Percentiles rank a stretch among this genome's conserved stretches.
phyloP scores from a whole-genome alignment of 2,888 invertebrate genomes.

The Caenorhabditis zanzibari region DNA sequence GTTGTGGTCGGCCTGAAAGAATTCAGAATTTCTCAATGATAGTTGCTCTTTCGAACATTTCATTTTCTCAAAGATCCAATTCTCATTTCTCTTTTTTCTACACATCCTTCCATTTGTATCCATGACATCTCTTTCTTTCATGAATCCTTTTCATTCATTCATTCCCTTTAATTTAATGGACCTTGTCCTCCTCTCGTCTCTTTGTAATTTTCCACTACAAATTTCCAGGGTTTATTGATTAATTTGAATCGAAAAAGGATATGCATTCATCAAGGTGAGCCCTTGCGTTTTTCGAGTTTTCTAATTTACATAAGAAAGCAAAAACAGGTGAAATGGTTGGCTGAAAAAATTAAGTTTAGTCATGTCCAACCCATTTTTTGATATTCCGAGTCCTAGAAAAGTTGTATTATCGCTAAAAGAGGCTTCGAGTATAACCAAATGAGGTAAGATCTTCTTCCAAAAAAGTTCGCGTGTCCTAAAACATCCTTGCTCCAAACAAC shows the following conservation, averaged over 20 bases:
- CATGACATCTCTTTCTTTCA: constrained; percentile 14
- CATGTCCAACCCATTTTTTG: constrained; percentile 4
- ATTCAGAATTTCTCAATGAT: not conserved
- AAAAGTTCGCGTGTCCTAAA: constrained; percentile 38
- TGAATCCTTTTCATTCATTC: constrained; percentile 33
- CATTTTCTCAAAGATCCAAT: not conserved
- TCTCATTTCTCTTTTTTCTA: not conserved
- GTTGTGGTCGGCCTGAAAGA: constrained; percentile 74
- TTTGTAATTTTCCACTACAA: constrained; percentile 1
- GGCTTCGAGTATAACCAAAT: not conserved
- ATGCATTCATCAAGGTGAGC: constrained; percentile 61
- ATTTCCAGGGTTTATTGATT: constrained; percentile 22
- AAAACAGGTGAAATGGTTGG: constrained; percentile 21
- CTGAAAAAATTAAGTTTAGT: not conserved
- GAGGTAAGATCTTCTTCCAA: constrained; percentile 9
- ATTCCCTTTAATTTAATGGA: constrained; percentile 48
- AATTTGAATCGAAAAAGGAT: constrained; percentile 17
- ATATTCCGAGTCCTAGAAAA: not conserved
- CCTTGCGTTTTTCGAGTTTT: not conserved
- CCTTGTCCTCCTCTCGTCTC: constrained; percentile 25
- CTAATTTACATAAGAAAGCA: constrained; percentile 1
- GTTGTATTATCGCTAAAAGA: not conserved
- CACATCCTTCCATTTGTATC: constrained; percentile 6
- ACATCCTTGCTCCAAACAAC: constrained; percentile 23
- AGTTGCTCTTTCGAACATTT: not conserved